Conservation (phyloP, 2,113 vertebrate species). For the Corvus hawaiiensis region DNA sequence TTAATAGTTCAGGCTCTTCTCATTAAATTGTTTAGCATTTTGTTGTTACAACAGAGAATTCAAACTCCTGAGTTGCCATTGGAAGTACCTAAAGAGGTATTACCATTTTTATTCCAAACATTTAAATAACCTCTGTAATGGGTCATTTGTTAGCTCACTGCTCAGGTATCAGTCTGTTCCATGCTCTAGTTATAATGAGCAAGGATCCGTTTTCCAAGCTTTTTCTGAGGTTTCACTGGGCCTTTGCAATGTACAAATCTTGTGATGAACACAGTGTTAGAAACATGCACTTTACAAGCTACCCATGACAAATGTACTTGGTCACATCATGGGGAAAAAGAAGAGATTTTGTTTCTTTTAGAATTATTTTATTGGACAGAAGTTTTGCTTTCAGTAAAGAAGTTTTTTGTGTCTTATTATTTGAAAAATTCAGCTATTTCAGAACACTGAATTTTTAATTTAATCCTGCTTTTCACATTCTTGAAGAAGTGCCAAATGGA, state of each 20-base stretch:
- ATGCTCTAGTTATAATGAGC: constrained; percentile 9
- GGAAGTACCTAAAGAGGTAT: constrained; percentile 47
- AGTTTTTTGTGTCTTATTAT: not conserved
- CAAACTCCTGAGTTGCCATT: constrained; percentile 1
- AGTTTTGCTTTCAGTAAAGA: not conserved
- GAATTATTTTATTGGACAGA: not conserved
- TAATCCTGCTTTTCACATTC: constrained; percentile 6
- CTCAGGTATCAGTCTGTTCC: constrained; percentile 37
- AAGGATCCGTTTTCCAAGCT: constrained; percentile 3
- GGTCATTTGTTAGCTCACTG: constrained; percentile 50
- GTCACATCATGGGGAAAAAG: not conserved
- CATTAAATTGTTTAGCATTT: constrained; percentile 8
- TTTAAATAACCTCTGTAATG: constrained; percentile 63
- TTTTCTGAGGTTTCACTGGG: constrained; percentile 13
- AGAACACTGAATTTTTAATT: not conserved
- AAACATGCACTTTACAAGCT: not conserved
- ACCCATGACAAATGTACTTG: not conserved
- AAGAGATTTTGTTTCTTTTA: not conserved
- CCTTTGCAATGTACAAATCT: not conserved
- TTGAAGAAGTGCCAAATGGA: constrained; percentile 23
- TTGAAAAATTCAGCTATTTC: not conserved
- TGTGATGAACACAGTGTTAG: not conserved
- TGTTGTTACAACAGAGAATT: not conserved
- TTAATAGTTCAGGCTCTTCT: not conserved
- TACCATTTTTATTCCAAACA: constrained; percentile 61